phyloP scores from a whole-genome alignment of 1,140 invertebrate genomes.

The Piezodorus guildinii region DNA sequence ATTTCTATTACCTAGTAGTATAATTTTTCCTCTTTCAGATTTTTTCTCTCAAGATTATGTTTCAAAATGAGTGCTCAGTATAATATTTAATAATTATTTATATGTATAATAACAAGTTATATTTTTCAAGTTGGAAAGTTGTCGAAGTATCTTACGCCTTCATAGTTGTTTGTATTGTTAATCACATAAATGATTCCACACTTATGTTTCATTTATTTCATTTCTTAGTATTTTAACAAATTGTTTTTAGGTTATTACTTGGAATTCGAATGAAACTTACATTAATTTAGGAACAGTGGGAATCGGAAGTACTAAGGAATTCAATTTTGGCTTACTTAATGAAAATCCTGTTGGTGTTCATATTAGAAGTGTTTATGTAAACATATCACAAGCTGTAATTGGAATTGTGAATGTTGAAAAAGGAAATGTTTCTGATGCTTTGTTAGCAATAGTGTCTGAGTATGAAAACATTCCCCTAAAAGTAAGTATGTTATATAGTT shows the following conservation, averaged over 20 bases:
- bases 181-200: too few species aligned
- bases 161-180: too few species aligned
- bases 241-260: conserved; percentile 20
- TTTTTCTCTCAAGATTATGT: too few species aligned
- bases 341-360: conserved; percentile 61
- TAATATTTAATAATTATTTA: too few species aligned
- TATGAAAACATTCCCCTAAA: conserved; percentile 8
- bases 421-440: conserved; percentile 39
- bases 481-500: background rate
- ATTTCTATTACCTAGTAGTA: too few species aligned
- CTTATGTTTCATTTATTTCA: too few species aligned
- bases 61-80: too few species aligned
- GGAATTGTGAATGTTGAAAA: conserved; percentile 57
- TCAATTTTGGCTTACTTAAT: conserved; percentile 61
- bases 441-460: background rate
- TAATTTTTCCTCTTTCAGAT: too few species aligned
- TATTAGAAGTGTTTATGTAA: conserved; percentile 52
- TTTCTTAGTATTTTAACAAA: background rate
- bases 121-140: too few species aligned
- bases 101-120: too few species aligned
- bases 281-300: conserved; percentile 67
- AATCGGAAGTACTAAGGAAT: conserved; percentile 49
- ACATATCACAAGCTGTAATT: conserved; percentile 50
- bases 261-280: conserved; percentile 22
- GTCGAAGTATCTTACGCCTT: too few species aligned